Conservation (phyloP, 2,888 invertebrate species). For the Rhagonycha fulva region DNA sequence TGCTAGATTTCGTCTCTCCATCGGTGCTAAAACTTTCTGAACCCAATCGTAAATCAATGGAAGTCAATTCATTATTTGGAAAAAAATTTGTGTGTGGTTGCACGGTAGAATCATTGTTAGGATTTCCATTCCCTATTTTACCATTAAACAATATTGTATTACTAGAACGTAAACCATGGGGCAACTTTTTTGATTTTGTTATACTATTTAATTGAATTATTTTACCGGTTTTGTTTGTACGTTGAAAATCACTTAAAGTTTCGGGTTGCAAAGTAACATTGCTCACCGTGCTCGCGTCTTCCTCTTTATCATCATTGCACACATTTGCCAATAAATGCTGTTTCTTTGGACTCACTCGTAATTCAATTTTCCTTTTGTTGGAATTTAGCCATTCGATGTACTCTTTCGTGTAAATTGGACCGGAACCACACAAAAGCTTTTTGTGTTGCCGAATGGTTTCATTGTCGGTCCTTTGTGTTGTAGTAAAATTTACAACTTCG, state of each 20-base stretch:
- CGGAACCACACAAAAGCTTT: conserved; percentile 29
- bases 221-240: neutral
- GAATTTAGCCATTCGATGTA: conserved; percentile 21
- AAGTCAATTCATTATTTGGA: neutral
- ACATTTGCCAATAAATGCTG: conserved; percentile 3
- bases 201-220: too few species aligned
- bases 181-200: too few species aligned
- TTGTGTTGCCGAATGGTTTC: conserved; percentile 16
- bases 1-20: too few species aligned
- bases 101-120: neutral
- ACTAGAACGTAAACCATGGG: too few species aligned
- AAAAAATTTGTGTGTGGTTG: neutral
- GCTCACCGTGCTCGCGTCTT: neutral
- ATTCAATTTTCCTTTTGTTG: conserved; percentile 18
- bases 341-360: conserved; percentile 23
- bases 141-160: too few species aligned
- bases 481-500: conserved; percentile 25
- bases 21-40: neutral
- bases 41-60: neutral
- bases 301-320: neutral
- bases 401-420: conserved; percentile 27
- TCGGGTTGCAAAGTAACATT: neutral
- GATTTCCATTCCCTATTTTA: neutral
- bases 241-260: neutral
- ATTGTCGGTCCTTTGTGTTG: conserved; percentile 6